Evolutionary conservation across 2,113 vertebrate genomes (phyloP), one percentile per base, ranked within the genome.

Genomic region (Setophaga kirtlandii): DNA sequence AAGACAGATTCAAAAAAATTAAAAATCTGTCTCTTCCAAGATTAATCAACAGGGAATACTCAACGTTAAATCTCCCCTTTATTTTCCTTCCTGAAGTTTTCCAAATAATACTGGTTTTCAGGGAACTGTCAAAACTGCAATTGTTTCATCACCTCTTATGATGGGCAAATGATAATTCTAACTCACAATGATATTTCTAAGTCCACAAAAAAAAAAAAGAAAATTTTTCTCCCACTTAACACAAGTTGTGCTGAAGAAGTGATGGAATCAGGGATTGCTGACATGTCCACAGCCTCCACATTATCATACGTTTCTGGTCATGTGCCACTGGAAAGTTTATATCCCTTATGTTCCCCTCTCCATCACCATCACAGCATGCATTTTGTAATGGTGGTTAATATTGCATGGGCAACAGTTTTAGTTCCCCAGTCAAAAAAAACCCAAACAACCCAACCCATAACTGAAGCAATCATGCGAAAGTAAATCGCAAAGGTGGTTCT

Each of bases 351-450:
- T 42, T 81, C 5, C 10, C 12, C 7, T 2, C 8, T 76, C 50
- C 21, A 50, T 44, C 53, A 68, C 25, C 39, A 67, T 63, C 28
- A 33, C 12, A 53, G 25, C 6, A 63, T 21, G 23, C 4, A 19
- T 55, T 22, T 37, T 55, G n/a, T 22, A 59, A 9, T 14, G 20
- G 5, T 63, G 46, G 28, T 35, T 67, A 25, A 42, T 75, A 42
- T 12, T 79, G 16, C n/a, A 58, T 6, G 56, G n/a, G 6, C 37
- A 83, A 68, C 17, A 41, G 33, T 83, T 87, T 46, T 23, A 49
- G 6, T n/a, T 83, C 22, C 15, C 1, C 18, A n/a, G 23, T n/a
- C 3, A 79, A 68, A n/a, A 18, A 19, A 0, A 33, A 0, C 14
- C 21, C 15, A 42, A 73, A 25, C 18, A 80, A 37, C 50, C 10